Evolutionary conservation across 2,797 vertebrate species (phyloP).

Genomic region (Gobionotothen gibberifrons): DNA sequence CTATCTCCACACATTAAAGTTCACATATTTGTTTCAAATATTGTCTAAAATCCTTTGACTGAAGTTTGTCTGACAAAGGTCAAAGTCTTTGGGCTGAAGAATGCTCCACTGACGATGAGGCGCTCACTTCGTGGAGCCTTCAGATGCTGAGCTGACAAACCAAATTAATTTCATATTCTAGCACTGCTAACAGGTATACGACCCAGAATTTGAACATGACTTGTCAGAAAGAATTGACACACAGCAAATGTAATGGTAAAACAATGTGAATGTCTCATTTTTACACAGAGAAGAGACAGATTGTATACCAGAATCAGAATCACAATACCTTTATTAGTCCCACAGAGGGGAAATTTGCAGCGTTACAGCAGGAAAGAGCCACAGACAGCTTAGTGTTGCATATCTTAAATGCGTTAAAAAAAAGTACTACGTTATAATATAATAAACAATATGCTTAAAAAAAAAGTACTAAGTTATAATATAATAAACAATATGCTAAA

Average conservation of each 20-base stretch:
- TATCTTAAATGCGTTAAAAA: too few relatives aligned
- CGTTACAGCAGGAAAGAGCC: too few relatives aligned
- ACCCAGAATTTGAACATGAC: conserved; percentile 5
- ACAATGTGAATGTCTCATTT: conserved; percentile 1
- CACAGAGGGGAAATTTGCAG: too few relatives aligned
- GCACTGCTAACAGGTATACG: conserved; percentile 14
- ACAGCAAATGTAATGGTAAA: conserved; percentile 11
- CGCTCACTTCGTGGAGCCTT: conserved; percentile 9
- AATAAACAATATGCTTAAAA: too few relatives aligned
- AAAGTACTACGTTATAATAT: too few relatives aligned
- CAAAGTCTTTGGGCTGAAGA: background rate
- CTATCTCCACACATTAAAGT: background rate
- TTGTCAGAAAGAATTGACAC: conserved; percentile 1
- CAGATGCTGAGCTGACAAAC: conserved; percentile 30
- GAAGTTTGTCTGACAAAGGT: background rate
- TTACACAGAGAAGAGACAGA: background rate
- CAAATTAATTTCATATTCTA: conserved; percentile 11
- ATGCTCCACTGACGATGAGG: conserved; percentile 18
- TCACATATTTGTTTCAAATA: conserved; percentile 2
- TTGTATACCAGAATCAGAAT: too few relatives aligned
- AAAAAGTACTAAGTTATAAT: too few relatives aligned
- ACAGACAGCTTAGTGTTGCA: too few relatives aligned
- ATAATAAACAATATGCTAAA: too few relatives aligned
- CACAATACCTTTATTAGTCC: too few relatives aligned
- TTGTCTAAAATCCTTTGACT: conserved; percentile 5